A percentile compares a stretch with the other conserved stretches of the same genome.
phyloP scores from a whole-genome alignment of 2,113 vertebrate genomes.

The Coreoperca whiteheadi region DNA sequence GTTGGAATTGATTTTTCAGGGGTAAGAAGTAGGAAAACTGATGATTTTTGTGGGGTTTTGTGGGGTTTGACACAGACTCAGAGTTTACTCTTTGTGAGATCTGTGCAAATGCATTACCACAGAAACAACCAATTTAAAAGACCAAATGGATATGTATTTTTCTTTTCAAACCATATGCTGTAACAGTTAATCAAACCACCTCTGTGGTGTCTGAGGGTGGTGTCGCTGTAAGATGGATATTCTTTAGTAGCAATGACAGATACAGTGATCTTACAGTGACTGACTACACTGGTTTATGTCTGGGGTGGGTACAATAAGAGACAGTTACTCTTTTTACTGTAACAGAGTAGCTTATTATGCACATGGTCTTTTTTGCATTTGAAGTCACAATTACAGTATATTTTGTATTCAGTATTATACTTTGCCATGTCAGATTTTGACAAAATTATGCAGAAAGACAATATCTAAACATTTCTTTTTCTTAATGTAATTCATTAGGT shows the following conservation, averaged over 20 bases:
- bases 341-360: constrained; percentile 6
- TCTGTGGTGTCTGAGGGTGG: constrained; percentile 12
- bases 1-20: constrained; percentile 39
- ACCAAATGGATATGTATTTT: constrained; percentile 19
- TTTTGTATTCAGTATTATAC: background rate
- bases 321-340: background rate
- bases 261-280: constrained; percentile 4
- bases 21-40: constrained; percentile 20
- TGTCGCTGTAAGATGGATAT: constrained; percentile 17
- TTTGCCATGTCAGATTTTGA: background rate
- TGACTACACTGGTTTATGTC: constrained; percentile 18
- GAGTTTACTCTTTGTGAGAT: constrained; percentile 34
- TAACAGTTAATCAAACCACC: constrained; percentile 25
- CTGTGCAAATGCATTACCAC: background rate
- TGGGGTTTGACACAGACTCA: constrained; percentile 30
- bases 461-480: background rate
- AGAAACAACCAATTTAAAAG: constrained; percentile 34
- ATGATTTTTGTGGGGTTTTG: constrained; percentile 37
- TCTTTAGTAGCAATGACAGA: constrained; percentile 15
- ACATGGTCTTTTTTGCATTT: background rate
- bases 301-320: background rate
- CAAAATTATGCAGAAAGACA: background rate
- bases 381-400: background rate
- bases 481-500: background rate
- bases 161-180: constrained; percentile 5